These are phyloP conservation scores for Latrodectus hesperus DNA, from an alignment of 2,888 invertebrate genomes.

Conservation along the genomic window DNA sequence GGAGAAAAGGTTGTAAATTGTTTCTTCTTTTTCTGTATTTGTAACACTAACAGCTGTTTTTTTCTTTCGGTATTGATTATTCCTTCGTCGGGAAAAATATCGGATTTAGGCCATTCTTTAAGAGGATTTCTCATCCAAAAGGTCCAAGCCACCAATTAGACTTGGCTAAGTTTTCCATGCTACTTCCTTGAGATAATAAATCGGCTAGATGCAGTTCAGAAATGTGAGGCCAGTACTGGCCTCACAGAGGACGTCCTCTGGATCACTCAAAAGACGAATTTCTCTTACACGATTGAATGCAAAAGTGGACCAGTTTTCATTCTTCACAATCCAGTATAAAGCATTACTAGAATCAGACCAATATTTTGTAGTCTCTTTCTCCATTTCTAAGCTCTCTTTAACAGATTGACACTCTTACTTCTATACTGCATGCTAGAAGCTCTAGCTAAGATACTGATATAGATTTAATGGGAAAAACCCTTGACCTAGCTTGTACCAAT, in stretches of 20 bases:
- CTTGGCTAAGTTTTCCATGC: no score
- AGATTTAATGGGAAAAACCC: not conserved
- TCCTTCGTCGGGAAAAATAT: not conserved
- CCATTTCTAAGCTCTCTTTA: no score
- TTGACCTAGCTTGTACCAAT: not conserved
- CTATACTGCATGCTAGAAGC: not conserved
- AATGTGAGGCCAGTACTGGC: not conserved
- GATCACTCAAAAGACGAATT: no score
- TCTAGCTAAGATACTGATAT: not conserved
- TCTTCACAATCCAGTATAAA: not conserved
- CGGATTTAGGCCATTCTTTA: no score
- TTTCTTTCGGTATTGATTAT: not conserved
- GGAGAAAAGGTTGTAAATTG: not conserved
- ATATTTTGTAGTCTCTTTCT: not conserved
- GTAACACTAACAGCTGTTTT: not conserved
- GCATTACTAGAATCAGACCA: no score
- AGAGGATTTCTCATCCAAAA: not conserved
- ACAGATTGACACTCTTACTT: not conserved
- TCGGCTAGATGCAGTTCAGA: not conserved
- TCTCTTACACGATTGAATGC: not conserved
- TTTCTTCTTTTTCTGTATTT: not conserved
- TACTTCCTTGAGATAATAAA: not conserved
- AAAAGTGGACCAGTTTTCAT: not conserved
- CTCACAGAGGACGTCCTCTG: no score
- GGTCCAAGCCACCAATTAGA: no score